These are phyloP conservation scores for Catostylus mosaicus DNA, from an alignment of 30 jellyfish, hydroid and myxozoan genomes.

Conservation along the genomic window DNA sequence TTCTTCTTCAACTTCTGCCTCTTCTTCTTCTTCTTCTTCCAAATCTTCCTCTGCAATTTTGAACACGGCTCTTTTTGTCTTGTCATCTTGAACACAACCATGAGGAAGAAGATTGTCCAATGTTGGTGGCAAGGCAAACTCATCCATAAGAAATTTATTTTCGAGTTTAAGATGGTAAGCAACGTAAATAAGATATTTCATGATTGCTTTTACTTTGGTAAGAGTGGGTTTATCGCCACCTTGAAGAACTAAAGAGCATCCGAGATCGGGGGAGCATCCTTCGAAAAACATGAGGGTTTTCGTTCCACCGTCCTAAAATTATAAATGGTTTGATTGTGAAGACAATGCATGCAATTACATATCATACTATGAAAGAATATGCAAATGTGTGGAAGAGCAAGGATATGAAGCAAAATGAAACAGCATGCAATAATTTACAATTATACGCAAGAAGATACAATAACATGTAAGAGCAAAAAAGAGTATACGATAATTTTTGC, in stretches of 20 bases:
- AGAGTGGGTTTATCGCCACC: slow-evolving; percentile 78
- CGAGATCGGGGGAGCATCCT: slow-evolving; percentile 97
- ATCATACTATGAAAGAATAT: too few species aligned
- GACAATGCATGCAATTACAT: too few species aligned
- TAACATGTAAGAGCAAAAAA: too few species aligned
- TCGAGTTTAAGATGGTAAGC: slow-evolving; percentile 93
- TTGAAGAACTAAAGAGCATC: slow-evolving; percentile 89
- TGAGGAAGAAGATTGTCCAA: slow-evolving; percentile 38
- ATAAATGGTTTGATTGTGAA: too few species aligned
- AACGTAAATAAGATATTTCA: slow-evolving; percentile 88
- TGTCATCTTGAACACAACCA: slow-evolving; percentile 13
- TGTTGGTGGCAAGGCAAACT: slow-evolving; percentile 96
- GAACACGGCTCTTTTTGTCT: slow-evolving; percentile 48
- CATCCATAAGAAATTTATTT: slow-evolving; percentile 82
- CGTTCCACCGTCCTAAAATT: slow-evolving; percentile 69
- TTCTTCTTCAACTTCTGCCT: slow-evolving; percentile 12
- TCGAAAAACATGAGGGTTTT: slow-evolving; percentile 92
- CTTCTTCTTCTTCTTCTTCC: not conserved
- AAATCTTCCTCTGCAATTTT: slow-evolving; percentile 59
- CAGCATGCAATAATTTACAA: too few species aligned
- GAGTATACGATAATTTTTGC: too few species aligned
- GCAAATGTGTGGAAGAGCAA: too few species aligned
- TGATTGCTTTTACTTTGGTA: slow-evolving; percentile 77
- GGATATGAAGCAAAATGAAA: too few species aligned
- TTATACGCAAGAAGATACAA: too few species aligned